These are phyloP conservation scores for Aphelinus atriplicis DNA, from an alignment of 1,140 invertebrate genomes.

Conservation along the genomic window DNA sequence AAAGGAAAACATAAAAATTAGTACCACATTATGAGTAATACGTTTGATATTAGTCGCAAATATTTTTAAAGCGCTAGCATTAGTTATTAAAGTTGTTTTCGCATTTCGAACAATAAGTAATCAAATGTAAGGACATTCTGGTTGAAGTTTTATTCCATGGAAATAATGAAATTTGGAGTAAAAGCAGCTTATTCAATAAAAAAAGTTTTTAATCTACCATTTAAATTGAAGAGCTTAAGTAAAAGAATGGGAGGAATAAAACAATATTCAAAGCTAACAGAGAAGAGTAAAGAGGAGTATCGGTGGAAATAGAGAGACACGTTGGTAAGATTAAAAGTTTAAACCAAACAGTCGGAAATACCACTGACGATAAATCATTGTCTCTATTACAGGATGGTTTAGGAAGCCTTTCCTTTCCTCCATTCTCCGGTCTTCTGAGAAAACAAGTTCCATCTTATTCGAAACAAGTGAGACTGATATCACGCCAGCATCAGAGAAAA, in stretches of 20 bases:
- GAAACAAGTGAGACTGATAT: background rate
- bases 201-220: no score
- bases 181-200: no score
- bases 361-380: slow-evolving; percentile 25
- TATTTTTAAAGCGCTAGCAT: no score
- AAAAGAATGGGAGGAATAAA: background rate
- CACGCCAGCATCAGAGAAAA: background rate
- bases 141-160: no score
- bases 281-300: background rate
- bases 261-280: background rate
- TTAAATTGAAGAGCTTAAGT: no score
- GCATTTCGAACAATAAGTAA: no score
- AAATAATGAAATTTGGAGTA: no score
- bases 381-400: slow-evolving; percentile 23
- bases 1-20: no score
- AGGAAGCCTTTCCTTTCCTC: background rate
- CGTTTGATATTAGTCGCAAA: no score
- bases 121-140: no score
- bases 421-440: background rate
- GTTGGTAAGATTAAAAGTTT: slow-evolving; percentile 15
- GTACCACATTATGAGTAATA: no score
- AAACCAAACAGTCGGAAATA: slow-evolving; percentile 12
- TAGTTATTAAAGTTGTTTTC: no score
- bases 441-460: slow-evolving; percentile 13
- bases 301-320: slow-evolving; percentile 4